Evolutionary conservation across 2,113 vertebrate species (phyloP), one percentile per base, ranked within the genome.

Genomic region (Arvicanthis niloticus): DNA sequence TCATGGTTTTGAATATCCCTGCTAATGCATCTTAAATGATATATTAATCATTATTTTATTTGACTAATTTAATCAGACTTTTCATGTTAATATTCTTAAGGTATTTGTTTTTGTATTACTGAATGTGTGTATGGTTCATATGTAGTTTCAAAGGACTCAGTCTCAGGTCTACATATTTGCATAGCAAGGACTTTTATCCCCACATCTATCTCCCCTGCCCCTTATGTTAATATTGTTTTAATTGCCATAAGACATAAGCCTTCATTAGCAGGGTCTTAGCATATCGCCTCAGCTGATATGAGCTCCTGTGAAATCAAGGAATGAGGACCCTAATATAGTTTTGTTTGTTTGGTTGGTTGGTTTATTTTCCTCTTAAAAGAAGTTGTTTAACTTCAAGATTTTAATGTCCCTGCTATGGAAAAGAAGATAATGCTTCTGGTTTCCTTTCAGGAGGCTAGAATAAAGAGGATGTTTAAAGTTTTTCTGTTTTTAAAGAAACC

Each of bases 391-490:
- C 21, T 80, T 88, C 7, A 80, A 31, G 29, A 3, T 40, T 80
- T 42, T 48, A 72, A 9, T 82, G 53, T 34, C 89, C 0, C 15
- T 11, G 40, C n/a, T 88, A 84, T 73, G 75, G 6, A 34, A 95
- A 90, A 89, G 10, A 26, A 80, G 48, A 73, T 92, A 56, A 88
- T 78, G 16, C 13, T 92, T 92, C 42, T 11, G 37, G 21, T 95
- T 51, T 95, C 31, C 22, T 82, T 90, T 95, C 34, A 84, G 56
- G 21, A 86, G 15, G 42, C 77, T 37, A 82, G 26, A 89, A 42
- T 82, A 77, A 95, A 91, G 29, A 88, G 40, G 67, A 76, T 75
- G 45, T 65, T 90, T 91, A 80, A 88, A 53, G 53, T 87, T 89
- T 92, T 84, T 96, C 88, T 82, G 37, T 67, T 91, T 93, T 21